Conservation (phyloP, 2,113 vertebrate species). For the Psilopogon haemacephalus region DNA sequence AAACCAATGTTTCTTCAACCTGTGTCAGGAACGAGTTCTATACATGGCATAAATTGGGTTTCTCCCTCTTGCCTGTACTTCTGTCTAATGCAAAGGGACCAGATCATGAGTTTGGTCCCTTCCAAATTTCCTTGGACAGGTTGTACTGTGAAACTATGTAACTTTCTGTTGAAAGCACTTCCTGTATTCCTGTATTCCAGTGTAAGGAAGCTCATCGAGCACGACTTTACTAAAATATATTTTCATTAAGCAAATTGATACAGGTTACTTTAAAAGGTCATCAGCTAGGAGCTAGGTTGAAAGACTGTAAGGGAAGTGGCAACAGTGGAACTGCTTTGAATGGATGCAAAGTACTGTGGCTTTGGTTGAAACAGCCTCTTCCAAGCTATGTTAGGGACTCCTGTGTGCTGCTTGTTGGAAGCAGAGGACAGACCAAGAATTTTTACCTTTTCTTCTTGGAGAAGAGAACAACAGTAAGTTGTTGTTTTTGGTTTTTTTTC, state of each 20-base stretch:
- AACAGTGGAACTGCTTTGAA: constrained; percentile 10
- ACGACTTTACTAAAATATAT: constrained; percentile 56
- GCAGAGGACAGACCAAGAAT: not conserved
- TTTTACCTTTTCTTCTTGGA: constrained; percentile 43
- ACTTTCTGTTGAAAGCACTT: constrained; percentile 79
- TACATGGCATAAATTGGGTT: constrained; percentile 36
- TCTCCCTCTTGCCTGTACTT: constrained; percentile 67
- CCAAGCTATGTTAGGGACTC: not conserved
- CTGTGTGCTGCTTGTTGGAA: not conserved
- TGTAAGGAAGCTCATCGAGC: constrained; percentile 69
- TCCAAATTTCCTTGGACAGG: constrained; percentile 71
- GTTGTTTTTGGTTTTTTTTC: too few species aligned
- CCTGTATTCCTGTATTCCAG: constrained; percentile 71
- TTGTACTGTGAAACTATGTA: constrained; percentile 75
- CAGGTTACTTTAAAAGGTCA: constrained; percentile 44
- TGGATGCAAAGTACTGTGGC: not conserved
- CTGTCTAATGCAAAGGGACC: constrained; percentile 74
- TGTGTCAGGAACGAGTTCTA: constrained; percentile 46
- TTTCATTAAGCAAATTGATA: constrained; percentile 48
- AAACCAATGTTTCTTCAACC: constrained; percentile 49
- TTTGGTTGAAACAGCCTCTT: not conserved
- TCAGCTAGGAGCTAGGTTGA: not conserved
- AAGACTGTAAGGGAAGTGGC: not conserved
- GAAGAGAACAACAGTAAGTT: constrained; percentile 30
- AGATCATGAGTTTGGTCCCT: constrained; percentile 64